phyloP scores from a whole-genome alignment of 2,113 vertebrate genomes.

The Eublepharis macularius region DNA sequence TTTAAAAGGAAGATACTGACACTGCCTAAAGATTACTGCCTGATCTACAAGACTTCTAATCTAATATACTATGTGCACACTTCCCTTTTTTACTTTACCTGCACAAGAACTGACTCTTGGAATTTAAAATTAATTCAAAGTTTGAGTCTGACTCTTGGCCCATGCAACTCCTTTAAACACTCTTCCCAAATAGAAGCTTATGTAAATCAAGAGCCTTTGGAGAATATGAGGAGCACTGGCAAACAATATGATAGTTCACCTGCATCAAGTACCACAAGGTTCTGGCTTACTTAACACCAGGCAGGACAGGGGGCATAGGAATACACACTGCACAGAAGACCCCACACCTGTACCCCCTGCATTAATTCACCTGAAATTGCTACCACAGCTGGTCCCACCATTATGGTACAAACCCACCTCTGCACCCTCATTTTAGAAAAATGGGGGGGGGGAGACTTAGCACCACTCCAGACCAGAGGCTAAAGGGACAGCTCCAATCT shows the following conservation, averaged over 20 bases:
- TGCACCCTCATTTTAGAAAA: neutral
- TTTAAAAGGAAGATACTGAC: neutral
- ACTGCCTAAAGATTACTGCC: too few relatives aligned
- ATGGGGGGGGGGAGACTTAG: neutral
- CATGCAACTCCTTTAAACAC: too few relatives aligned
- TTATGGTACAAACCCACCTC: neutral
- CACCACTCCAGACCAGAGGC: accelerated
- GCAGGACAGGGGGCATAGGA: too few relatives aligned
- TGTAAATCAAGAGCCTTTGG: too few relatives aligned
- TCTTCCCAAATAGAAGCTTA: too few relatives aligned
- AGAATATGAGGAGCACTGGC: too few relatives aligned
- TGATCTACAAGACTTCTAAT: neutral
- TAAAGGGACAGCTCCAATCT: neutral
- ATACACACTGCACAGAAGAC: neutral
- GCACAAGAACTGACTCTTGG: neutral
- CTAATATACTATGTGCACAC: neutral
- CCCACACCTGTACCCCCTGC: neutral
- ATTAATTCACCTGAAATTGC: neutral
- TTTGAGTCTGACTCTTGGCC: neutral
- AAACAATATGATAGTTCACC: too few relatives aligned
- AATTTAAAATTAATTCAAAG: neutral
- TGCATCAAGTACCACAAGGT: too few relatives aligned
- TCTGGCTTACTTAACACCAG: too few relatives aligned
- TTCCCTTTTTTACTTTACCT: neutral
- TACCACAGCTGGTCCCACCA: neutral